These are phyloP conservation scores for Sebastiscus tertius DNA, from an alignment of 2,797 vertebrate species.

Conservation along the genomic window DNA sequence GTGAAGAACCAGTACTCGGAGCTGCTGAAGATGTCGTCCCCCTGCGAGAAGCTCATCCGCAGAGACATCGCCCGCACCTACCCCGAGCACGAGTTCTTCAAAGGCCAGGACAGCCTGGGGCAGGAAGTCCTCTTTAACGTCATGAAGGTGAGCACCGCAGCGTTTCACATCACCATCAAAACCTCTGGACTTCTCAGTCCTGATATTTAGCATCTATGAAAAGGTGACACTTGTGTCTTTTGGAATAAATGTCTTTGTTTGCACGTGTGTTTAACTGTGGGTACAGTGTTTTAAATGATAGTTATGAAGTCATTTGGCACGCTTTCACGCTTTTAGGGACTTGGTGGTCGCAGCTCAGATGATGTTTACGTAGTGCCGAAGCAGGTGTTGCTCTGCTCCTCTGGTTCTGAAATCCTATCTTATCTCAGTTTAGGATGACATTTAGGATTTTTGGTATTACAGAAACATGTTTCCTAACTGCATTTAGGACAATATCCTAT, in stretches of 20 bases:
- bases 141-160: slow-evolving; percentile 91
- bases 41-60: slow-evolving; percentile 97
- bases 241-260: neutral
- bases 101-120: slow-evolving; percentile 98
- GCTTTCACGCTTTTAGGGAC: neutral
- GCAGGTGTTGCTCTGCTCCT: neutral
- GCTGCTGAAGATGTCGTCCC: slow-evolving; percentile 97
- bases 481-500: too few species aligned
- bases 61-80: slow-evolving; percentile 98
- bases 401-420: neutral
- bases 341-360: neutral
- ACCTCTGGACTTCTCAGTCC: neutral
- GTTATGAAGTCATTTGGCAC: neutral
- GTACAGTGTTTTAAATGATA: neutral
- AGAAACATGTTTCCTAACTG: too few species aligned
- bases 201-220: neutral
- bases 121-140: slow-evolving; percentile 99
- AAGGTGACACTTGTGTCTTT: neutral
- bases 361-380: neutral
- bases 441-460: too few species aligned
- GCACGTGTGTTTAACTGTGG: neutral
- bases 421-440: too few species aligned
- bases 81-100: slow-evolving; percentile 98
- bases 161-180: neutral
- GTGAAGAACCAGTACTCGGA: slow-evolving; percentile 99